Evolutionary conservation across 2,113 vertebrate species (phyloP), one percentile per base, ranked within the genome.

Genomic region (Tupaia tana): DNA sequence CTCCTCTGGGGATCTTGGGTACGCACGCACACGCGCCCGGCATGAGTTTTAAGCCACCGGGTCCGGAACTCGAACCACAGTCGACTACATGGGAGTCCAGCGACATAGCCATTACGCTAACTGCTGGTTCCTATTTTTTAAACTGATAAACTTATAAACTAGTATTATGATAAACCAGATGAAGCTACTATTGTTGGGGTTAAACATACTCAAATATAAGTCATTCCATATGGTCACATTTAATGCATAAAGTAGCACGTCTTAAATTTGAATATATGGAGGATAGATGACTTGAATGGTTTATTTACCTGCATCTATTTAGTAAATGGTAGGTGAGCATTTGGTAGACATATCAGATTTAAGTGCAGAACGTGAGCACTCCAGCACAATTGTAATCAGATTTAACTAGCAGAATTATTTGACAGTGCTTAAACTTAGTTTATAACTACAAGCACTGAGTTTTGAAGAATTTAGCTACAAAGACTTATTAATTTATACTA

Each of bases 401-500:
- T 90, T 88, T 70, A 86, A 78, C 56, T 43, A 56, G 54, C 43
- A 83, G 10, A 90, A 82, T 74, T 86, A 92, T 84, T 94, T 92
- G 43, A 80, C 90, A 87, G 27, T 91, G 13, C 20, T 74, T 94
- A 73, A 86, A 25, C 9, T 85, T 95, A 58, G 29, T 90, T 93
- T 97, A 24, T 86, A 90, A 89, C 29, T 63, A 34, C 0, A 89
- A 92, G 56, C 61, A 82, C 58, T 88, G 24, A 0, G 20, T 70
- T 71, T 85, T 93, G 74, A 91, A 27, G 14, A 85, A 15, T 43
- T 85, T 92, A 89, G 25, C 7, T 79, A 2, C 67, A 70, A 1
- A 73, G 90, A 93, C 69, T 75, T 83, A 90, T 96, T 93, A 94
- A 96, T 96, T 87, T 79, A 88, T 92, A 15, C 9, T 77, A 70